Conservation (phyloP, 2,888 invertebrate genomes). For the Tachina grossa region DNA sequence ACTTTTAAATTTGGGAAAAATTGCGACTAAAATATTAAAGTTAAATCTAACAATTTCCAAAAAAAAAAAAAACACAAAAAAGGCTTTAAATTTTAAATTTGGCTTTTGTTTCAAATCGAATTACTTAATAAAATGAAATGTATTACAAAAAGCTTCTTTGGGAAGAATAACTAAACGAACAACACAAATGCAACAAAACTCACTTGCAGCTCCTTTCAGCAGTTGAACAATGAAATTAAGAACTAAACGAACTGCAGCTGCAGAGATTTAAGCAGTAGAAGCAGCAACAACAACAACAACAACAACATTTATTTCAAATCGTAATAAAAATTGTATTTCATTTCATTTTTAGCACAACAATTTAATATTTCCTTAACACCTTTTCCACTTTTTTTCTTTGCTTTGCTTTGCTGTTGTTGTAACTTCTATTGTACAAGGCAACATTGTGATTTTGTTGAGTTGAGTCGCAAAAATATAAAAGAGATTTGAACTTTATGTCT, state of each 20-base stretch:
- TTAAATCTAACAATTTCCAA: background rate
- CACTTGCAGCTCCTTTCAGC: conserved; percentile 38
- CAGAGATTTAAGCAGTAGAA: background rate
- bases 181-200: conserved; percentile 10
- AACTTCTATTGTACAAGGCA: conserved; percentile 35
- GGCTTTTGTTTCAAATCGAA: too few species aligned
- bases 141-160: background rate
- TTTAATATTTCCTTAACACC: conserved; percentile 66
- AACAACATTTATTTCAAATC: background rate
- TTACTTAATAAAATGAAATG: background rate
- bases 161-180: too few species aligned
- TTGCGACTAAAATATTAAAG: background rate
- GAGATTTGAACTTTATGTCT: conserved; percentile 51
- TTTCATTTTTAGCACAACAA: conserved; percentile 41
- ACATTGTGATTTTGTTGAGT: conserved; percentile 23
- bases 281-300: background rate
- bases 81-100: too few species aligned
- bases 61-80: background rate
- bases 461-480: conserved; percentile 40
- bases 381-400: background rate
- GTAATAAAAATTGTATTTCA: background rate
- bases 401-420: background rate
- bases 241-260: background rate
- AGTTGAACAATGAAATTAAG: conserved; percentile 2
- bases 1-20: too few species aligned